phyloP scores from a whole-genome alignment of 2,888 invertebrate species.

The Protodeltote pygarga region DNA sequence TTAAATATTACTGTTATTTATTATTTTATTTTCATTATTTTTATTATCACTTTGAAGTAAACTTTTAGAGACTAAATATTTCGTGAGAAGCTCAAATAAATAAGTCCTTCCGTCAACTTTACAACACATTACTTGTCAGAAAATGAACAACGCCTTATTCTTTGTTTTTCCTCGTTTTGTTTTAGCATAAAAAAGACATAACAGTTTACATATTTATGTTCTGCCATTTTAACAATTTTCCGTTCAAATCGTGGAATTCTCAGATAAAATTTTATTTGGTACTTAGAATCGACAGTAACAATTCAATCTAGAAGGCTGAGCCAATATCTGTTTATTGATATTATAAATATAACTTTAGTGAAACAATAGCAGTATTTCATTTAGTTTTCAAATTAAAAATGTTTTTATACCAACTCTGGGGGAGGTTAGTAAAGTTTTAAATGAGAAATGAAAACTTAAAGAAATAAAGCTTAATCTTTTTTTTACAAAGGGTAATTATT shows the following conservation, averaged over 20 bases:
- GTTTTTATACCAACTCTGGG: too few relatives aligned
- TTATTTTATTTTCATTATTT: too few relatives aligned
- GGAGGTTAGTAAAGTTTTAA: too few relatives aligned
- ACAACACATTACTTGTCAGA: neutral
- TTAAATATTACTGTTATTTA: too few relatives aligned
- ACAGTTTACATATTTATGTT: slow-evolving; percentile 25
- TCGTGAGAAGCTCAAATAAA: too few relatives aligned
- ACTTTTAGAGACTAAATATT: too few relatives aligned
- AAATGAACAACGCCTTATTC: neutral
- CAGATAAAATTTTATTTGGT: slow-evolving; percentile 29
- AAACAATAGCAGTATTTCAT: too few relatives aligned
- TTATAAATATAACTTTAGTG: slow-evolving; percentile 16
- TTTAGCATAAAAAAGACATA: slow-evolving; percentile 2
- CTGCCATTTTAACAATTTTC: slow-evolving; percentile 20
- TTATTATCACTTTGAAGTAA: too few relatives aligned
- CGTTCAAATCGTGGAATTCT: slow-evolving; percentile 21
- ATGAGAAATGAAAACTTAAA: too few relatives aligned
- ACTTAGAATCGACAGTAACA: slow-evolving; percentile 28
- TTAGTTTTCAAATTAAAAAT: too few relatives aligned
- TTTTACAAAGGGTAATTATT: too few relatives aligned
- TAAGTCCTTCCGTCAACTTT: neutral
- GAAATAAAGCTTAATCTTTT: too few relatives aligned
- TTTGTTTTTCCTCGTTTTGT: slow-evolving; percentile 8
- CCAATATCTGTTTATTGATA: slow-evolving; percentile 32
- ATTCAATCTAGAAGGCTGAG: slow-evolving; percentile 21